Conservation (phyloP, 2,888 invertebrate genomes). For the Octodonta nipae region DNA sequence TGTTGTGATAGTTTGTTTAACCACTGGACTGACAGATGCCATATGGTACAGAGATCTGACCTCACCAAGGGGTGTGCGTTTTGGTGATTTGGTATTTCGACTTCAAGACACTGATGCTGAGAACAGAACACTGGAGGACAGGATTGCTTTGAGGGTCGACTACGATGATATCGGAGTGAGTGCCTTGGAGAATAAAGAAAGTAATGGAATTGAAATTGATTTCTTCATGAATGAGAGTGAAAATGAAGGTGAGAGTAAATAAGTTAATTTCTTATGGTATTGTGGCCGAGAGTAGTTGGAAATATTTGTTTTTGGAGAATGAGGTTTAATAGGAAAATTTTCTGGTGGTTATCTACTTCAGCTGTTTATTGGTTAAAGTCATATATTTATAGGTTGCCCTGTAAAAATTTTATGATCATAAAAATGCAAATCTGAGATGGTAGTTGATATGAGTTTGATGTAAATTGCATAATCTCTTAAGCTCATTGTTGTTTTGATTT, state of each 20-base stretch:
- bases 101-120: slow-evolving; percentile 21
- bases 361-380: too few relatives aligned
- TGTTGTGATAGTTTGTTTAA: slow-evolving; percentile 18
- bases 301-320: too few relatives aligned
- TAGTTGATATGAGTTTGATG: too few relatives aligned
- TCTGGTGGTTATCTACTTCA: too few relatives aligned
- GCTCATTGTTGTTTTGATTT: too few relatives aligned
- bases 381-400: too few relatives aligned
- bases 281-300: too few relatives aligned
- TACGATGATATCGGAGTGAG: slow-evolving; percentile 42
- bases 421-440: too few relatives aligned
- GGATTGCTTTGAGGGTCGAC: slow-evolving; percentile 42
- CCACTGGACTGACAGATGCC: slow-evolving; percentile 8
- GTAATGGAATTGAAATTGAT: slow-evolving; percentile 34
- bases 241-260: slow-evolving; percentile 27
- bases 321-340: too few relatives aligned
- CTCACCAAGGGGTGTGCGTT: slow-evolving; percentile 20
- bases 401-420: too few relatives aligned
- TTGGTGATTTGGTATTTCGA: slow-evolving; percentile 24
- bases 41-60: slow-evolving; percentile 24
- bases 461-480: too few relatives aligned
- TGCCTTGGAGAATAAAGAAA: slow-evolving; percentile 37
- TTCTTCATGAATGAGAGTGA: slow-evolving; percentile 14
- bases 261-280: too few relatives aligned
- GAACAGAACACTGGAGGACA: slow-evolving; percentile 36